Conservation (phyloP, 2,888 invertebrate genomes). For the Andrena flavipes region DNA sequence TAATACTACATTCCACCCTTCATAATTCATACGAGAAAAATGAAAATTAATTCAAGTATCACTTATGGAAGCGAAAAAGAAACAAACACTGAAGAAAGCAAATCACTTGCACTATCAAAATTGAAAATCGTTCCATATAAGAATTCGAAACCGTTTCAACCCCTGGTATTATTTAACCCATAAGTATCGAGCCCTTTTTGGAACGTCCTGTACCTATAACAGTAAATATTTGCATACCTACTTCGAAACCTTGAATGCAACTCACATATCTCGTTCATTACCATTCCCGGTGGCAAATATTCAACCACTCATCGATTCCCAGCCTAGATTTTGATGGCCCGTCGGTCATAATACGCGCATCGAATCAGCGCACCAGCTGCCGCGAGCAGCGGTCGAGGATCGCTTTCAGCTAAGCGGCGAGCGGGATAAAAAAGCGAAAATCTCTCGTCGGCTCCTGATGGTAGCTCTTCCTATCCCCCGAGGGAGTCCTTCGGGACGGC, state of each 20-base stretch:
- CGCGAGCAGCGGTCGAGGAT: constrained; percentile 1
- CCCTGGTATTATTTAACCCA: background rate
- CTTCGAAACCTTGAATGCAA: background rate
- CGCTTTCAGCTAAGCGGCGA: constrained; percentile 25
- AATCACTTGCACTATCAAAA: too few relatives aligned
- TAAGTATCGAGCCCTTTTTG: background rate
- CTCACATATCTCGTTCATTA: background rate
- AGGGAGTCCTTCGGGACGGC: constrained; percentile 22
- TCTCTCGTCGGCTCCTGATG: constrained; percentile 31
- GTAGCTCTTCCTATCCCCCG: constrained; percentile 38
- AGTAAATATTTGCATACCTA: background rate
- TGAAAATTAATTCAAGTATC: too few relatives aligned
- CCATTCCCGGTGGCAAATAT: background rate
- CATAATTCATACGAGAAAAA: too few relatives aligned
- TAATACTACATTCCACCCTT: too few relatives aligned
- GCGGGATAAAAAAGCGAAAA: constrained; percentile 28
- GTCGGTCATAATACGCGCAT: background rate
- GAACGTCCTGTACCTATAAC: background rate
- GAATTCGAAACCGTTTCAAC: too few relatives aligned
- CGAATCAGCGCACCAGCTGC: constrained; percentile 4
- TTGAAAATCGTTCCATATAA: too few relatives aligned
- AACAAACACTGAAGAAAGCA: too few relatives aligned
- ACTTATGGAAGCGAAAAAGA: too few relatives aligned
- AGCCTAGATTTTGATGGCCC: background rate
- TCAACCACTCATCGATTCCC: background rate